Conservation (phyloP, 2,888 invertebrate genomes). For the Leucoma salicis region DNA sequence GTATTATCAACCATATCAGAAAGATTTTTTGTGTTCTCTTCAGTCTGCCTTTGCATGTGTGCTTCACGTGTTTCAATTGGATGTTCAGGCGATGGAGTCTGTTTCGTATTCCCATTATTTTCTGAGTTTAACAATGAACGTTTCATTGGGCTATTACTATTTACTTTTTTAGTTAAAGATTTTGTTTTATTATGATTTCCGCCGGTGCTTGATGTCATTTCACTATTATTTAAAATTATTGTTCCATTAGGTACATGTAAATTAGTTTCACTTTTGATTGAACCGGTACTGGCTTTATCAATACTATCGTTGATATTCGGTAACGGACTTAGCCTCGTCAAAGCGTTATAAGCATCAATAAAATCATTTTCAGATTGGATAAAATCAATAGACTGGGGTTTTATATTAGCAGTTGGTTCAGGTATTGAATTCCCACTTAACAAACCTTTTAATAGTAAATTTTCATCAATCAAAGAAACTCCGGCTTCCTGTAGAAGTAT, state of each 20-base stretch:
- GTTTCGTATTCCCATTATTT: not conserved
- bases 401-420: conserved; percentile 23
- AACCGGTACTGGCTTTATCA: not conserved
- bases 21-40: conserved; percentile 62
- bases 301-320: conserved; percentile 49
- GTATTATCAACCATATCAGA: conserved; percentile 83
- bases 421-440: conserved; percentile 38
- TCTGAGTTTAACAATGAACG: not conserved
- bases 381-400: conserved; percentile 52
- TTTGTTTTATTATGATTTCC: not conserved
- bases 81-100: not conserved
- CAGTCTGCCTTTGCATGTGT: conserved; percentile 17
- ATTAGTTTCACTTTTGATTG: conserved; percentile 1
- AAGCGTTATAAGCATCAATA: conserved; percentile 73
- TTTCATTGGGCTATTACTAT: not conserved
- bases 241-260: not conserved
- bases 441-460: conserved; percentile 56
- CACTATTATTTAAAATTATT: not conserved
- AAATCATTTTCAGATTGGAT: conserved; percentile 74
- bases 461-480: conserved; percentile 56
- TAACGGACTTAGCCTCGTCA: conserved; percentile 66
- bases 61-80: not conserved
- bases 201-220: not conserved
- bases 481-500: conserved; percentile 58
- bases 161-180: not conserved